These are phyloP conservation scores for Poecilia wingei DNA, from an alignment of 2,797 vertebrate genomes.

Conservation along the genomic window DNA sequence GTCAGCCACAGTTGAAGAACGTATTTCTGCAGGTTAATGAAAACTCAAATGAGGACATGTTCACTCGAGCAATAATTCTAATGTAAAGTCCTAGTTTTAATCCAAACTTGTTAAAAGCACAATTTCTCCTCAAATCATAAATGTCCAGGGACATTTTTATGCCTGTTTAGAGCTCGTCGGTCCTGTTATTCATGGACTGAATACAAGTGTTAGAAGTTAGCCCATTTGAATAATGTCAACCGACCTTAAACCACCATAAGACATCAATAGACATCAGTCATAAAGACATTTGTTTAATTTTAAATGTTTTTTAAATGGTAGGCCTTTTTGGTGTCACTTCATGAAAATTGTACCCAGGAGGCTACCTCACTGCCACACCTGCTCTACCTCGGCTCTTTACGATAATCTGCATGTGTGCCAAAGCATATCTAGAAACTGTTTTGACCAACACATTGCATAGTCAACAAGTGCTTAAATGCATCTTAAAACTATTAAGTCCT, in stretches of 20 bases:
- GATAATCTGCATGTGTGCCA: not conserved
- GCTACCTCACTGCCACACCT: too few relatives aligned
- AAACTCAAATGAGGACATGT: not conserved
- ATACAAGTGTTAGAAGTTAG: not conserved
- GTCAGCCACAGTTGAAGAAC: not conserved
- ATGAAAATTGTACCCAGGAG: not conserved
- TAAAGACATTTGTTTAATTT: too few relatives aligned
- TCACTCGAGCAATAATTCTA: not conserved
- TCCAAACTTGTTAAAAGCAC: not conserved
- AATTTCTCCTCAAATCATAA: not conserved
- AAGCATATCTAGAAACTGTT: not conserved
- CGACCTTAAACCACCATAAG: not conserved
- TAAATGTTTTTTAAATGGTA: not conserved
- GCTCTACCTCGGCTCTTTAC: not conserved
- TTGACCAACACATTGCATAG: not conserved
- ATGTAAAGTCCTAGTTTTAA: not conserved
- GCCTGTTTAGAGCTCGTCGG: not conserved
- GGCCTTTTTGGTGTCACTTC: not conserved
- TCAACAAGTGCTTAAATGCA: constrained; percentile 12
- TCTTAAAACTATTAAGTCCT: constrained; percentile 32
- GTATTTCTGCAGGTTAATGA: not conserved
- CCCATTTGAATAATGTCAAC: not conserved
- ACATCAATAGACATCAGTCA: not conserved
- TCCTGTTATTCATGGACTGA: not conserved
- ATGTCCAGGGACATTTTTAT: not conserved